phyloP scores from a whole-genome alignment of 2,113 vertebrate species.

The Pelecanus crispus region DNA sequence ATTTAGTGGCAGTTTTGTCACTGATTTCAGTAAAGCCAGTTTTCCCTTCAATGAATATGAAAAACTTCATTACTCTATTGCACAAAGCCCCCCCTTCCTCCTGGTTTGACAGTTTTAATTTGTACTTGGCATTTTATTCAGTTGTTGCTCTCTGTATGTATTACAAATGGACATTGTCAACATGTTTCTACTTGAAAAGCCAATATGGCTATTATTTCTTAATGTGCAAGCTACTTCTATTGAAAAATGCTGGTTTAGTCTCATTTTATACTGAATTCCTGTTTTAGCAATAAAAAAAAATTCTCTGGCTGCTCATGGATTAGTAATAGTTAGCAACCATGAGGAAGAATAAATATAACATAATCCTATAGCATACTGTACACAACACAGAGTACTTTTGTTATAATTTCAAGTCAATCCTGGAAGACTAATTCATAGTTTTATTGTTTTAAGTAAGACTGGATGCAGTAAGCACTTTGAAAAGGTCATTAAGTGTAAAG shows the following conservation, averaged over 20 bases:
- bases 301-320: neutral
- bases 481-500: neutral
- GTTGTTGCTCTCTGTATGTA: neutral
- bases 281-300: neutral
- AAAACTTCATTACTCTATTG: neutral
- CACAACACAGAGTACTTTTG: neutral
- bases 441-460: neutral
- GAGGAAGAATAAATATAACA: neutral
- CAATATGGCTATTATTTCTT: neutral
- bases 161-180: neutral
- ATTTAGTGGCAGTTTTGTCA: neutral
- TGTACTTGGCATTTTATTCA: neutral
- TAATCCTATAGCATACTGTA: neutral
- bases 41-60: neutral
- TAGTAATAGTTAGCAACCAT: neutral
- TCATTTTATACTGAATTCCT: neutral
- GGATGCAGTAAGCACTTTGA: neutral
- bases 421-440: neutral
- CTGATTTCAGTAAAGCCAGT: neutral
- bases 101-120: neutral
- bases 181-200: neutral
- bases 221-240: neutral
- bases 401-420: neutral
- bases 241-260: neutral
- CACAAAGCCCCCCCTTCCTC: neutral